These are phyloP conservation scores for Corythucha ciliata DNA, from an alignment of 2,888 invertebrate species.

Conservation along the genomic window DNA sequence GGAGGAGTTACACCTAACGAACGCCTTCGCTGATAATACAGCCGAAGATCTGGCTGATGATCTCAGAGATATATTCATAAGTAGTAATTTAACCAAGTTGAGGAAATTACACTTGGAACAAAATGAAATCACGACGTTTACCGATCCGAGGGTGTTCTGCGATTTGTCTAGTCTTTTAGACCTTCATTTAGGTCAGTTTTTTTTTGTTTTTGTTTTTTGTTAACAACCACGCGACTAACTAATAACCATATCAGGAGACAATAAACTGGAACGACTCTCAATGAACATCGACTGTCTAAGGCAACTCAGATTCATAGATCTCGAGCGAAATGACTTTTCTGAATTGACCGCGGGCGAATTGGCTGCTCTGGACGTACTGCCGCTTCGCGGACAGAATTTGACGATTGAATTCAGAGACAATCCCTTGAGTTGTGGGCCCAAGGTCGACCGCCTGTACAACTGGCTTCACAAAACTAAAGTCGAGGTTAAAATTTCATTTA, in stretches of 20 bases:
- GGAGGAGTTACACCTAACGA: conserved; percentile 59
- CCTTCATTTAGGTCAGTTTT: conserved; percentile 54
- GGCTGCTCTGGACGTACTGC: conserved; percentile 48
- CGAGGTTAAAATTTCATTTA: too few relatives aligned
- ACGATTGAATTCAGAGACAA: conserved; percentile 56
- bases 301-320: conserved; percentile 56
- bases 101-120: conserved; percentile 65
- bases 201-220: not conserved
- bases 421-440: conserved; percentile 61
- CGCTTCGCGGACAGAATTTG: conserved; percentile 45
- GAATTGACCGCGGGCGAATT: conserved; percentile 50
- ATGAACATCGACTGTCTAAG: conserved; percentile 58
- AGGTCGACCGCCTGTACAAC: conserved; percentile 47
- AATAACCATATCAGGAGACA: conserved; percentile 38
- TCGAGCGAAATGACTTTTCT: conserved; percentile 56
- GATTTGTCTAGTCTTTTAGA: conserved; percentile 56
- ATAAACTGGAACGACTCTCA: conserved; percentile 51
- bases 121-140: conserved; percentile 60
- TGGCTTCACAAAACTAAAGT: conserved; percentile 56
- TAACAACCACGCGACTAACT: not conserved
- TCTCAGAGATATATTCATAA: conserved; percentile 60
- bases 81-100: conserved; percentile 54
- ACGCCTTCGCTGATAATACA: conserved; percentile 60
- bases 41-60: conserved; percentile 53
- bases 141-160: conserved; percentile 58